Evolutionary conservation across 2,797 vertebrate genomes (phyloP), one percentile per base, ranked within the genome.

Genomic region (Chrysocyon brachyurus): DNA sequence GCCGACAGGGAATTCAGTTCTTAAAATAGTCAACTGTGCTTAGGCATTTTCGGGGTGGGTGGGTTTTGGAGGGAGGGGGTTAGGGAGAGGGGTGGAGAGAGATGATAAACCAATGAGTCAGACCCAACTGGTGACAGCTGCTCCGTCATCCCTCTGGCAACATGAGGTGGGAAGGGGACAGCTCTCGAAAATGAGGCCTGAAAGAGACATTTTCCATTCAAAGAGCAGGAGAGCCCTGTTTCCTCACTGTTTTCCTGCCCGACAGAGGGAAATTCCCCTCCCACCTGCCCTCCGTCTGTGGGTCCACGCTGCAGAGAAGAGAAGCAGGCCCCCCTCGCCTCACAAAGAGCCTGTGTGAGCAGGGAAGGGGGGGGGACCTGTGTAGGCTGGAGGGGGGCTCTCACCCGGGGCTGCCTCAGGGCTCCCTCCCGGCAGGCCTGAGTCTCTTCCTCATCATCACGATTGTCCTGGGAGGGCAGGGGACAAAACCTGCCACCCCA

Each of bases 21-120:
- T 98, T 98, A 99, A 99, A 99, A 99, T 98, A 99, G 98, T 93
- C 95, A 90, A 94, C 92, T 92, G 97, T 93, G 97, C 93, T 98
- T 95, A 97, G 86, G 95, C 98, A 97, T 98, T 97, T 95, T 97
- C 33, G 0, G 19, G 98, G 87, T 0, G 49, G 97, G 97, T 33
- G 40, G 96, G 73, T 86, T 94, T 94, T 52, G 64, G 78, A 87
- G 77, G 93, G 85, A 94, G 52, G 17, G 92, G 64, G 68, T 10
- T 93, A 36, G 22, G 12, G 94, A 89, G 72, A 97, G 90, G 94
- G 85, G 78, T 94, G 8, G 31, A 96, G 96, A 95, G 96, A 97
- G 97, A 97, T 1, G 9, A 98, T 97, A 89, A 98, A 92, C 64
- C 3, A 90, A 88, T 96, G 81, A 92, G 95, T 96, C 97, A 97